These are phyloP conservation scores for Crepidodera aurea DNA, from an alignment of 2,888 invertebrate species.

Conservation along the genomic window DNA sequence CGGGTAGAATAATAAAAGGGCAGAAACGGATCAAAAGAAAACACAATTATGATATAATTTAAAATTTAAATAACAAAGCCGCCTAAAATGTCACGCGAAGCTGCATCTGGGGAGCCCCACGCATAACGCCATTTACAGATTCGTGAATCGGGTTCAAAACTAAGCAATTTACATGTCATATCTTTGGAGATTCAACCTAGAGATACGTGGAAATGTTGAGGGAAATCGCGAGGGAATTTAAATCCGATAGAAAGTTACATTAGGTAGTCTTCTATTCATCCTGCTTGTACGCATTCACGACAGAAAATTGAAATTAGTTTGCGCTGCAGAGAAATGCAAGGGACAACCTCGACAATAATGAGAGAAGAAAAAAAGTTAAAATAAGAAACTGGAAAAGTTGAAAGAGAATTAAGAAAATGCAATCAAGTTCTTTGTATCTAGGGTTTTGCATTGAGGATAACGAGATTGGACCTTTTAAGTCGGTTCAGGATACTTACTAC, in stretches of 20 bases:
- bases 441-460: not conserved
- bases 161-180: conserved; percentile 56
- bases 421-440: too few species aligned
- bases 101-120: conserved; percentile 44
- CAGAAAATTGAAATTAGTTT: conserved; percentile 31
- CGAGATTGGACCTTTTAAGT: too few species aligned
- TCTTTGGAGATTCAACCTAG: conserved; percentile 45
- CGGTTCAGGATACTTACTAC: too few species aligned
- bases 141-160: conserved; percentile 54
- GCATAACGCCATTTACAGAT: conserved; percentile 52
- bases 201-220: conserved; percentile 46
- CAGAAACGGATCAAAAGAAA: conserved; percentile 32
- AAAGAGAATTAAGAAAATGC: not conserved
- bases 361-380: conserved; percentile 8
- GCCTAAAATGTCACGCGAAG: conserved; percentile 50
- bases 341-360: conserved; percentile 9
- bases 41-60: conserved; percentile 42
- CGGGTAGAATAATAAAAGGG: conserved; percentile 6
- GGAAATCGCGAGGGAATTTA: conserved; percentile 41
- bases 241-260: conserved; percentile 29
- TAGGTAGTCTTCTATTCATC: conserved; percentile 27
- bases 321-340: conserved; percentile 10
- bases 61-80: conserved; percentile 56
- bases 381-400: conserved; percentile 1
- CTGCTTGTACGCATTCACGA: conserved; percentile 23